A percentile compares a stretch with the other conserved stretches of the same genome.
These are phyloP conservation scores for Lasioglossum figueresi DNA, from an alignment of 2,888 invertebrate genomes.

Conservation along the genomic window DNA sequence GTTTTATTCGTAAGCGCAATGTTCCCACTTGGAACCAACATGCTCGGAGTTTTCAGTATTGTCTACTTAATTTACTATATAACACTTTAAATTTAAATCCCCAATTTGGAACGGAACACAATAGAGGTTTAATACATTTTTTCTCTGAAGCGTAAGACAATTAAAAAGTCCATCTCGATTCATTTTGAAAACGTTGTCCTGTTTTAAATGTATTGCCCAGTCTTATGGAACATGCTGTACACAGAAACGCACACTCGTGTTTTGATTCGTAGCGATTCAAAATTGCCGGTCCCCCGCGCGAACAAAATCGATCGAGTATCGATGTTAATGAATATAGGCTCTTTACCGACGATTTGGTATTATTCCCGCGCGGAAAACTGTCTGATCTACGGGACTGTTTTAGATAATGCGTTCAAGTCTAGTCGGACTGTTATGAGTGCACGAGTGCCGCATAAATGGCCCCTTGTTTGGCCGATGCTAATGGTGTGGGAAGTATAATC, in stretches of 20 bases:
- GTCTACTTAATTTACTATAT: no score
- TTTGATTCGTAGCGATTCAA: conserved; percentile 43
- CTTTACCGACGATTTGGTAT: background rate
- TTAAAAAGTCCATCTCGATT: no score
- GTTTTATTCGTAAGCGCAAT: no score
- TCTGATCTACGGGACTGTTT: background rate
- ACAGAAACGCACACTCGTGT: background rate
- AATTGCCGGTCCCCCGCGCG: background rate
- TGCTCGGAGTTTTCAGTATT: no score
- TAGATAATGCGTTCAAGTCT: background rate
- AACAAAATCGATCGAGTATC: background rate
- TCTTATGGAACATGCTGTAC: no score
- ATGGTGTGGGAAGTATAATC: background rate
- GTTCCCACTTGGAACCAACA: no score
- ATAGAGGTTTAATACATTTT: background rate
- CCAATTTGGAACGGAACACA: no score
- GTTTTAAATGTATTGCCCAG: no score
- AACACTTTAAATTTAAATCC: no score
- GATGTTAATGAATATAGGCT: background rate
- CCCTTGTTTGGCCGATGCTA: background rate
- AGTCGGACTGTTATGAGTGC: background rate
- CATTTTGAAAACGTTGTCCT: no score
- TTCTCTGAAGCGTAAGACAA: background rate
- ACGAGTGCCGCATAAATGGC: background rate
- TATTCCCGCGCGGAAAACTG: background rate